Evolutionary conservation across 53 echinoderm and acorn worm species (phyloP), one percentile per base, ranked within the genome.

Genomic region (Hippasteria phrygiana): DNA sequence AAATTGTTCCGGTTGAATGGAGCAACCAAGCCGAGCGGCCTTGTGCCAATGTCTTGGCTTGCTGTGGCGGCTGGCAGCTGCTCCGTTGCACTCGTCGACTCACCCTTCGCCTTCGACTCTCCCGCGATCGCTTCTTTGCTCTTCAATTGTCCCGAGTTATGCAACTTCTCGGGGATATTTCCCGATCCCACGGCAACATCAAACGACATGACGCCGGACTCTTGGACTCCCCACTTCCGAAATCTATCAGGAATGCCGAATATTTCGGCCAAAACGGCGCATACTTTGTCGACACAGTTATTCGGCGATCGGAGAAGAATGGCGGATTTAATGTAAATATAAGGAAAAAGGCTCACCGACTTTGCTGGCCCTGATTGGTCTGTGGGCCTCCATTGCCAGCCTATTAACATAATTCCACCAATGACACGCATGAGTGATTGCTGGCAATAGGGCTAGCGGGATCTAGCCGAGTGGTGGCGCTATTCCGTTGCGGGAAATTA

Each of bases 1-100:
- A 85, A 85, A 85, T 85, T 85, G 85, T 85, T 85, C 34, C 85
- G 85, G 85, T 85, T 85, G 85, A 85, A 85, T 85, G 85, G 85
- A 48, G 85, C 85, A 54, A 85, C 85, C 85, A 85, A 51, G 48
- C 85, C 85, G 36, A 85, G 47, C 71, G 85, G 85, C 85, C 85
- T 85, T 85, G 85, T 85, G 22, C 70, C 71, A 28, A 50, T 65
- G 85, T 85, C 85, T 85, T 85, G 85, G 51, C 18, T 71, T 67
- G 13, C 85, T 36, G 85, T 85, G 16, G 69, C 31, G 20, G 70
- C 71, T 71, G 48, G 85, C 85, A 50, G 70, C 40, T 24, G 41
- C n/a, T 45, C 59, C 65, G 69, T 27, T 10, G 47, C 51, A 59
- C 27, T 37, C 36, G 27, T 71, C 18, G 82, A 64, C 70, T 71